These are phyloP conservation scores for Thamnaconus septentrionalis DNA, from an alignment of 2,113 vertebrate genomes.

Conservation along the genomic window DNA sequence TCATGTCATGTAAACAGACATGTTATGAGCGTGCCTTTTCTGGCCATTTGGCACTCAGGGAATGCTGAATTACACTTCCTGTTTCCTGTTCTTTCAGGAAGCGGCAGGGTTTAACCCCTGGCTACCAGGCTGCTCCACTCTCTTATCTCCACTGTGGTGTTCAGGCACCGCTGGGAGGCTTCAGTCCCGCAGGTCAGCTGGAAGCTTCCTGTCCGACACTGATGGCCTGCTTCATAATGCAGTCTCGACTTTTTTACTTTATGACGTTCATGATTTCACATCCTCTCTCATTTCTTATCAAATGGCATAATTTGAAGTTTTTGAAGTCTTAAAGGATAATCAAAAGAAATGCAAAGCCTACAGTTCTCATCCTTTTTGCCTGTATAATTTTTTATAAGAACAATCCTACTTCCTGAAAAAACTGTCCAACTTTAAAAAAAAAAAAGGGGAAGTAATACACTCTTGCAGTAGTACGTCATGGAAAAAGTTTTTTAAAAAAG, in stretches of 20 bases:
- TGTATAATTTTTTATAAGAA: too few relatives aligned
- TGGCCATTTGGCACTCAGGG: conserved; percentile 46
- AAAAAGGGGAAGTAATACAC: too few relatives aligned
- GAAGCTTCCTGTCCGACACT: conserved; percentile 27
- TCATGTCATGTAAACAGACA: background rate
- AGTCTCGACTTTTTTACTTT: background rate
- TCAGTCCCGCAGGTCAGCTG: conserved; percentile 20
- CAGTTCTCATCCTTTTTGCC: too few relatives aligned
- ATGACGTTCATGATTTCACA: too few relatives aligned
- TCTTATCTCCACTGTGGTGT: conserved; percentile 65
- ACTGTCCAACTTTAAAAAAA: too few relatives aligned
- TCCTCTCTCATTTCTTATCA: too few relatives aligned
- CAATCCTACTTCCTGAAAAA: too few relatives aligned
- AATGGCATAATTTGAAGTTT: too few relatives aligned
- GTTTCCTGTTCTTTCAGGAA: conserved; percentile 74
- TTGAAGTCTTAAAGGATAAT: too few relatives aligned
- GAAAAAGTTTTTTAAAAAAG: too few relatives aligned
- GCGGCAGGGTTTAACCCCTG: conserved; percentile 56
- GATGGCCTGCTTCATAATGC: background rate
- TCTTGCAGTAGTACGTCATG: too few relatives aligned
- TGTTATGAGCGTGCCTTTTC: background rate
- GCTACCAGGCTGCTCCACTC: conserved; percentile 41
- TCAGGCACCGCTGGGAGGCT: conserved; percentile 30
- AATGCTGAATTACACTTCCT: conserved; percentile 77
- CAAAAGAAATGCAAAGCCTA: too few relatives aligned